Base-by-base conservation (phyloP, 1,140 invertebrate species). In the Adoxophyes honmai region DNA sequence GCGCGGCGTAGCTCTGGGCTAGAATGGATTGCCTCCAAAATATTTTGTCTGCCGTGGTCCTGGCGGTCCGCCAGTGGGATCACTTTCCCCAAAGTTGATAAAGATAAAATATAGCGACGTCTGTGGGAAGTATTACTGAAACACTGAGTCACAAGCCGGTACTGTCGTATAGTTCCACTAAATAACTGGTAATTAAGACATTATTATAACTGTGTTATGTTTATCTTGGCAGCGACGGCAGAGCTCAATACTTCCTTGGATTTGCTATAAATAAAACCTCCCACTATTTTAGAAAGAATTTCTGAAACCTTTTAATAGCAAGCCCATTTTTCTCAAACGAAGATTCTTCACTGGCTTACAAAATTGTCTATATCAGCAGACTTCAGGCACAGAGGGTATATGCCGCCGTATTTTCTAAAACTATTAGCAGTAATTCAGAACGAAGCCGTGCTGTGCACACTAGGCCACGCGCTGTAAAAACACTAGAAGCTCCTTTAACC, bases 31-130 rank as follows among this genome's bases (percentile, higher is more conserved):
- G 70, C 56, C 74, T 63, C 66, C 67, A 78, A 83, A 85, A 87
- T 80, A 85, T 87, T 44, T 84, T 81, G 80, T 87, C 81, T 82
- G 76, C 75, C 72, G 73, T 71, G 63, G 44, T 68, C 38, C 70
- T 87, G 84, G 81, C 80, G 11, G 18, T 15, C 7, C 34, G 80
- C 84, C 84, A 87, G 73, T 63, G 59, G 73, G 75, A 85, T 83
- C 78, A 80, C 79, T 87, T 82, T 85, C 78, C 67, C 68, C 64
- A 72, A 70, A 73, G 70, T 69, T 62, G 38, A 56, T 56, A 39
- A 34, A 42, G 36, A 16, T 21, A 37, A 18, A 21, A 36, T 38
- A 52, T 52, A 35, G 33, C 33, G 14, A 1, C 8, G 11, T 52
- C 42, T 48, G 18, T n/a, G 18, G 42, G 28, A 48, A 18, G 42